Evolutionary conservation across 1,140 invertebrate species (phyloP), one percentile per base, ranked within the genome.

Genomic region (Hypothenemus hampei): DNA sequence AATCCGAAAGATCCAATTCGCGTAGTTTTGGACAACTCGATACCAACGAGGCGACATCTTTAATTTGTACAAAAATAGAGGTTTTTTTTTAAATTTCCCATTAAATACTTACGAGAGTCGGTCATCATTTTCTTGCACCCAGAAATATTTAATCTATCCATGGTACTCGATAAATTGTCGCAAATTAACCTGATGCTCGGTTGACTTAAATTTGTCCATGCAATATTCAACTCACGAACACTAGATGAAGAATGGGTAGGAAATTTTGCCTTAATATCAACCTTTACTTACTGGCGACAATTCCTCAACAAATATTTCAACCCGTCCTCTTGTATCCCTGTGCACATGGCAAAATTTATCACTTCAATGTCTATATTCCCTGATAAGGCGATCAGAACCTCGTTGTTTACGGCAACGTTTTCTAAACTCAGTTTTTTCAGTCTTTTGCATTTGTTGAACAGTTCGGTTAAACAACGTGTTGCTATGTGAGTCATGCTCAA

Each of bases 1-100:
- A 87, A 72, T 95, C 92, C 47, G 89, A 93, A 36, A 93, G 67
- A 73, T 94, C 91, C 35, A 95, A 73, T 72, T 93, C 89, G 23
- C 84, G 69, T n/a, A 95, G 72, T 31, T 80, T 72, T 0, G 83
- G 78, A 69, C 88, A 91, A 7, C 80, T 76, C 21, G 70, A 71
- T 1, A 82, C 78, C 36, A 93, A 72, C 26, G 77, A 70, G 10
- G 69, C 64, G 11, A 93, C 73, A 77, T 87, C 89, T 91, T 69
- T 73, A 73, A 57, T 46, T 21, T 8, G n/a, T n/a, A n/a, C n/a
- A n/a, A 26, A 49, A 48, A 20, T 41, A n/a, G n/a, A n/a, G n/a
- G n/a, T n/a, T 10, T 19, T 52, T 10, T 33, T 21, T 26, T 22
- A 35, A 3, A 43, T 43, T 43, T 21, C 16, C 40, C 39, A 36